These are phyloP conservation scores for Hyphantria cunea DNA, from an alignment of 1,140 invertebrate genomes.

Conservation along the genomic window DNA sequence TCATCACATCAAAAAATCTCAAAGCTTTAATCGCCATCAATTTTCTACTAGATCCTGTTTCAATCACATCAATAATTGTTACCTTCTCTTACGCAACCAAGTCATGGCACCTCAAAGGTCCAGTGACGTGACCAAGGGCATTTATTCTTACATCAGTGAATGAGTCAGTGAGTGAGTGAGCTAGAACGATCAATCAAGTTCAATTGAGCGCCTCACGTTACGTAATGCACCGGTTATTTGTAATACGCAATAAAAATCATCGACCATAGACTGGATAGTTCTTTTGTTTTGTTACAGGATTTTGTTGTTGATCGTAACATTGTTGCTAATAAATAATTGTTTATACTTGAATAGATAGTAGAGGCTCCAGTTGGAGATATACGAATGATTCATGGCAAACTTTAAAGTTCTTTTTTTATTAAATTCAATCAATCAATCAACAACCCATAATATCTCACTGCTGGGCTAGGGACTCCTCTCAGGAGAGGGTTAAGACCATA, in stretches of 20 bases:
- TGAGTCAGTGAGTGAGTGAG: constrained; percentile 16
- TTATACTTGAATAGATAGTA: too few species aligned
- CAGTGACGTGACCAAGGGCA: constrained; percentile 20
- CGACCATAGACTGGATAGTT: not conserved
- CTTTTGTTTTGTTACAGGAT: not conserved
- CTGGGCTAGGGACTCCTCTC: too few species aligned
- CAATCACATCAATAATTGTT: not conserved
- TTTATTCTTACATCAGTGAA: constrained; percentile 25
- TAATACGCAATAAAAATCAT: constrained; percentile 20
- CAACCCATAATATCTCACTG: too few species aligned
- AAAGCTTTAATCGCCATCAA: not conserved
- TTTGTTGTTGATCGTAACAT: too few species aligned
- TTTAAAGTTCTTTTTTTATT: too few species aligned
- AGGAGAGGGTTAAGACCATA: too few species aligned
- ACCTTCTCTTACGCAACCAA: constrained; percentile 2
- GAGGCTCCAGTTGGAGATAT: too few species aligned
- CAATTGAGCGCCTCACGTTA: constrained; percentile 20
- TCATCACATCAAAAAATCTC: too few species aligned
- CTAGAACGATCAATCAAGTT: constrained; percentile 24
- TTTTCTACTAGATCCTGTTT: not conserved
- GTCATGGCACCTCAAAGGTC: constrained; percentile 5
- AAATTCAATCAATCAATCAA: too few species aligned
- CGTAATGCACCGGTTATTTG: constrained; percentile 24
- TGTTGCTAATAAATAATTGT: too few species aligned
- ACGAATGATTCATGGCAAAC: too few species aligned